These are phyloP conservation scores for Horisme vitalbata DNA, from an alignment of 2,888 invertebrate genomes.

Conservation along the genomic window DNA sequence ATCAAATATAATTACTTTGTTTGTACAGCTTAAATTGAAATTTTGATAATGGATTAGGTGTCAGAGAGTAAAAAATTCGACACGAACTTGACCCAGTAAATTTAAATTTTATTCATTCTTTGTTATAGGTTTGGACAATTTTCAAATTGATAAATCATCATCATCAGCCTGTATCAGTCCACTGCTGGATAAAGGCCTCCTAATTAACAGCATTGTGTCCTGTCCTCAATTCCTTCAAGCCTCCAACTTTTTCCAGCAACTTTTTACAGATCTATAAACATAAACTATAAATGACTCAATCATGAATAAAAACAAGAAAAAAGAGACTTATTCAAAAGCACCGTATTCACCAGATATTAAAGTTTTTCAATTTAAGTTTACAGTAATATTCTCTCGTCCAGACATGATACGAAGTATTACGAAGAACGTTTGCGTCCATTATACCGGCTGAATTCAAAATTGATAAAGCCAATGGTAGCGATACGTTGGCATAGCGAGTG, in stretches of 20 bases:
- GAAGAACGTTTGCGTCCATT: conserved; percentile 6
- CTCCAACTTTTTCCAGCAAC: too few species aligned
- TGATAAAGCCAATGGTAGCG: not conserved
- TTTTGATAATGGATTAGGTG: conserved; percentile 31
- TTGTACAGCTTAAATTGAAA: conserved; percentile 57
- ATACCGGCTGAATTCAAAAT: conserved; percentile 2
- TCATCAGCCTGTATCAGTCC: too few species aligned
- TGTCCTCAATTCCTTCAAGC: too few species aligned
- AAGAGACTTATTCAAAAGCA: too few species aligned
- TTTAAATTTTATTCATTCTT: not conserved
- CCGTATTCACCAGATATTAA: not conserved
- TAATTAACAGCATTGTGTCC: too few species aligned
- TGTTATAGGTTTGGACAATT: too few species aligned
- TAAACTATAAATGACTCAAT: too few species aligned
- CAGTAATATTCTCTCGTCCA: conserved; percentile 9
- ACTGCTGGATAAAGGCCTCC: too few species aligned
- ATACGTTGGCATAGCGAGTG: not conserved
- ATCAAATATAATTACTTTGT: conserved; percentile 55
- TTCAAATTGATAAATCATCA: not conserved
- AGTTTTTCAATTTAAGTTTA: conserved; percentile 1
- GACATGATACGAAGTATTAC: conserved; percentile 1
- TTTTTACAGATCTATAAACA: too few species aligned
- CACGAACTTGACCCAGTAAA: conserved; percentile 2
- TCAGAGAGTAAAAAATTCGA: conserved; percentile 24
- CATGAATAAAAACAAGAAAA: too few species aligned